Conservation (phyloP, 2,113 vertebrate species). For the Callipepla squamata region DNA sequence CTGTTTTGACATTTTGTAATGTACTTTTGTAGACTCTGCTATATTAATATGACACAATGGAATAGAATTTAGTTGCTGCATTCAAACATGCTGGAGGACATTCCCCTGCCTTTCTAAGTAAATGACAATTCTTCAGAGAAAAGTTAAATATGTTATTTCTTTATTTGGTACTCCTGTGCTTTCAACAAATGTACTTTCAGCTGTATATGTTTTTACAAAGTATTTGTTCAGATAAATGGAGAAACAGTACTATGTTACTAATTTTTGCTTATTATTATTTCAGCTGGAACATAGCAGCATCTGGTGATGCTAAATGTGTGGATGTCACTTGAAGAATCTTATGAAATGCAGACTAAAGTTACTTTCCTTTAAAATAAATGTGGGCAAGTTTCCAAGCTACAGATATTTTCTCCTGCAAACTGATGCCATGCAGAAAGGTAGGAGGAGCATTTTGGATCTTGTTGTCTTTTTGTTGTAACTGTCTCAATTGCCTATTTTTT, state of each 20-base stretch:
- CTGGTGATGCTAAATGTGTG: not conserved
- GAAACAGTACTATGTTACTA: not conserved
- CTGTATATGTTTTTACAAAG: not conserved
- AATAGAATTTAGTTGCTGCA: not conserved
- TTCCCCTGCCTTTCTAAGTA: not conserved
- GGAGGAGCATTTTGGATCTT: not conserved
- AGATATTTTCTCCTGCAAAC: not conserved
- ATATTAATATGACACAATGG: not conserved
- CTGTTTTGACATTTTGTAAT: not conserved
- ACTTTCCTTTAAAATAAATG: not conserved
- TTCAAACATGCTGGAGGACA: not conserved
- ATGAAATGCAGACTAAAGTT: not conserved
- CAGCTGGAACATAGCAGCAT: not conserved
- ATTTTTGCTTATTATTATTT: too few species aligned
- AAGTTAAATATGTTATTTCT: not conserved
- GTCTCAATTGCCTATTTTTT: not conserved
- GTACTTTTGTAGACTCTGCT: not conserved
- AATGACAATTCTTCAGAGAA: not conserved
- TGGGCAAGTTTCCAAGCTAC: not conserved
- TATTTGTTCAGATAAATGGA: not conserved
- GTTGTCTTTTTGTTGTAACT: not conserved
- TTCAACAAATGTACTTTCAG: not conserved
- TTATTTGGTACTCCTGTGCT: not conserved
- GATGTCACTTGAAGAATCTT: not conserved
- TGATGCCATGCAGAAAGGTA: not conserved